Base-by-base conservation (phyloP, 1,140 invertebrate species). In the Teleopsis dalmanni region DNA sequence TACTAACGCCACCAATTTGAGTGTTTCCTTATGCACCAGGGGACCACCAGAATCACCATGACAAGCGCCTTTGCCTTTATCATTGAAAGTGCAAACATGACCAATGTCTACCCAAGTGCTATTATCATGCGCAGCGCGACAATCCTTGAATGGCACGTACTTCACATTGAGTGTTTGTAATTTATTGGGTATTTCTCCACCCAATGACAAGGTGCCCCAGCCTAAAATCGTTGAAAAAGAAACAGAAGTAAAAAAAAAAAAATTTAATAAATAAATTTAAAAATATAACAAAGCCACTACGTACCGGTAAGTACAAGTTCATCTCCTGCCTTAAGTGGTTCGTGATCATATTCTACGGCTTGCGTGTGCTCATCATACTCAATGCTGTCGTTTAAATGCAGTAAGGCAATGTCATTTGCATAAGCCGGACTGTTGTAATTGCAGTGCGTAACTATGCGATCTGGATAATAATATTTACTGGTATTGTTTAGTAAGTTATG, bases 11-110 rank as follows among this genome's bases (percentile, higher is more conserved):
- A 78, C 58, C 3, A 56, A 47, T 6, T 40, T 50, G 5, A 51
- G 44, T 9, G 62, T 54, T 37, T 47, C 54, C 45, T 69, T 71
- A 47, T 60, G 64, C 16, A 69, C 62, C 44, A 76, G 45, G 1
- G 74, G 73, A 26, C 73, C 72, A 29, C 74, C 74, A 13, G 71
- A 73, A 46, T 75, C 74, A 18, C 73, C 72, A 56, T 78, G 71
- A 45, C 78, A 81, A 35, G 77, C 75, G 7, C 79, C 79, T 60
- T 81, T 70, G 9, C 78, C 79, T 19, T 54, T 48, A 53, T 73
- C 75, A 3, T 78, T 81, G 9, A 76, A 66, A 0, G 80, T 81
- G 50, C 81, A 83, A 36, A 82, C 73, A 50, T 82, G 76, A 5
- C 67, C 65, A 2, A 62, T 54, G 29, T 67, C 68, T 29, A 68